Conservation (phyloP, 2,113 vertebrate species). For the Dasyurus viverrinus region DNA sequence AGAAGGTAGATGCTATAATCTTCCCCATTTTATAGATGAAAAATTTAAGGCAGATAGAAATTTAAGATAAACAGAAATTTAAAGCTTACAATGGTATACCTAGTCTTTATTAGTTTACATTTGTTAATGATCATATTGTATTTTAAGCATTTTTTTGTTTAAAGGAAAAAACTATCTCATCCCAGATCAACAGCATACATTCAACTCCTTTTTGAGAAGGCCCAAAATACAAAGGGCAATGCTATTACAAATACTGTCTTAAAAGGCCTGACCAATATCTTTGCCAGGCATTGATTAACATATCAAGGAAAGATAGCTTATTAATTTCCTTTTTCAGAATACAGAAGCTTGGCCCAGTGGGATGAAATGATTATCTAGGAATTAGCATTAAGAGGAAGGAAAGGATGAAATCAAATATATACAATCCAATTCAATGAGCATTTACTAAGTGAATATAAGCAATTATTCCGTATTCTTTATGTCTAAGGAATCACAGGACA, state of each 20-base stretch:
- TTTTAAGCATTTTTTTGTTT: background rate
- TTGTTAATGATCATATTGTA: background rate
- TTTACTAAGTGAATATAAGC: background rate
- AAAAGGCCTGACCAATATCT: background rate
- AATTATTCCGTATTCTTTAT: background rate
- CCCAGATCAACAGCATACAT: background rate
- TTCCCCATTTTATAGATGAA: background rate
- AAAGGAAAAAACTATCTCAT: background rate
- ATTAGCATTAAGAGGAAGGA: background rate
- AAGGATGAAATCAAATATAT: background rate
- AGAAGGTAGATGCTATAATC: background rate
- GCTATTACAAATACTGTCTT: background rate
- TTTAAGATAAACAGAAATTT: background rate
- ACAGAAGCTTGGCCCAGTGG: background rate
- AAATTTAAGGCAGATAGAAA: background rate
- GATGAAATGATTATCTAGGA: background rate
- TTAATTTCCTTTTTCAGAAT: background rate
- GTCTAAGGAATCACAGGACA: background rate
- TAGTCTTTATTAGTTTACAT: background rate
- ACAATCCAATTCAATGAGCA: background rate
- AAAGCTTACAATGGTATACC: background rate
- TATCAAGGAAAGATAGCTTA: background rate
- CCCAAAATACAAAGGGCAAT: background rate
- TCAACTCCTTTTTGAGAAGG: background rate
- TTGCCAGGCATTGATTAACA: background rate